Evolutionary conservation across 2,797 vertebrate species (phyloP).

Genomic region (Aselliscus stoliczkanus): DNA sequence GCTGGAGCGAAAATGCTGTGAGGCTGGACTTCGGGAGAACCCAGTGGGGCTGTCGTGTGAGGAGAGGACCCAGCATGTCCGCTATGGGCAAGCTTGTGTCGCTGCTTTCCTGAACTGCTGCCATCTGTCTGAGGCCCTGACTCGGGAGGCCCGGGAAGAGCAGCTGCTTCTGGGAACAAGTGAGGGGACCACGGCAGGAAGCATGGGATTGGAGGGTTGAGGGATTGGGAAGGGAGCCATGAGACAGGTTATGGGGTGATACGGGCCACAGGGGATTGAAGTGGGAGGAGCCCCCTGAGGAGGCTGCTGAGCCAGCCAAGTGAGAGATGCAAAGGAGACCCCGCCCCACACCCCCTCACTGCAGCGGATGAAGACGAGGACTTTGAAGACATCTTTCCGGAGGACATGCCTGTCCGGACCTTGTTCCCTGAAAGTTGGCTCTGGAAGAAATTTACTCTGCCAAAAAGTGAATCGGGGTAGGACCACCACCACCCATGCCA

Average conservation of each 20-base stretch:
- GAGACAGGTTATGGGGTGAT: not conserved
- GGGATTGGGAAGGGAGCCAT: not conserved
- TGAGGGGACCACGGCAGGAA: not conserved
- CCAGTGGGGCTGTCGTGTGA: conserved; percentile 84
- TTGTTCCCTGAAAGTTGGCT: conserved; percentile 85
- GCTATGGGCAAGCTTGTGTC: conserved; percentile 80
- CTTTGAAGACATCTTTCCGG: conserved; percentile 56
- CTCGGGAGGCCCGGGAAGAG: not conserved
- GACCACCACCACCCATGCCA: rapidly evolving
- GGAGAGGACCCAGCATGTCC: conserved; percentile 82
- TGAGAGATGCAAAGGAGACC: not conserved
- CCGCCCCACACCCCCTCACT: not conserved
- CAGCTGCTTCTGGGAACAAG: conserved; percentile 52
- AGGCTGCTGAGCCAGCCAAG: not conserved
- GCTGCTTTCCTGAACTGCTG: conserved; percentile 85
- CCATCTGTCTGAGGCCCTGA: not conserved
- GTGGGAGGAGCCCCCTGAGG: no score
- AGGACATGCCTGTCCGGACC: conserved; percentile 65
- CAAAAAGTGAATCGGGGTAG: not conserved
- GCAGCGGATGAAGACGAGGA: conserved; percentile 53
- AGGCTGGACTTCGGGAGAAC: conserved; percentile 83
- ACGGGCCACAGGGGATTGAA: rapidly evolving
- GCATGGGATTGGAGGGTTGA: not conserved
- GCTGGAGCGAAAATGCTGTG: conserved; percentile 81
- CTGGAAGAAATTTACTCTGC: conserved; percentile 75